Conservation (phyloP, 2,888 invertebrate species). For the Ariolimax columbianus region DNA sequence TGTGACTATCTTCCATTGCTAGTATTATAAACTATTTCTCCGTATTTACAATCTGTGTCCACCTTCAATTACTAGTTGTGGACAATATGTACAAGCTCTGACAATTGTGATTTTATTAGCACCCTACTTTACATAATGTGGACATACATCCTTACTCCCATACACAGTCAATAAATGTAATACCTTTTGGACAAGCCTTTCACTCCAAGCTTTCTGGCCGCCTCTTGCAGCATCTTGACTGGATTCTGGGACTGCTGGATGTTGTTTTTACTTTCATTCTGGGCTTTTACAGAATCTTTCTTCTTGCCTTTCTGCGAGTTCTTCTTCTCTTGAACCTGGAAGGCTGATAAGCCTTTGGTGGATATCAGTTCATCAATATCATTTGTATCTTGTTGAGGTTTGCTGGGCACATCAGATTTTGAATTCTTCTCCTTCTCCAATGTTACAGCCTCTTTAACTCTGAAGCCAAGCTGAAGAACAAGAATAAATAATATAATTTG, state of each 20-base stretch:
- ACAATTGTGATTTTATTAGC: too few relatives aligned
- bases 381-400: not conserved
- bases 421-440: not conserved
- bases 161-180: not conserved
- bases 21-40: too few relatives aligned
- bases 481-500: not conserved
- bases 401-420: not conserved
- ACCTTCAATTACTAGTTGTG: too few relatives aligned
- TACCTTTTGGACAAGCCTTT: constrained; percentile 79
- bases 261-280: constrained; percentile 19
- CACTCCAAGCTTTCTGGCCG: constrained; percentile 73
- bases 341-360: constrained; percentile 43
- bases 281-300: constrained; percentile 36
- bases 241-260: constrained; percentile 60
- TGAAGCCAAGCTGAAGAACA: constrained; percentile 19
- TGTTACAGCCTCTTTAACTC: not conserved
- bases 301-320: constrained; percentile 36
- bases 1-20: too few relatives aligned
- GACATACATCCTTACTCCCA: too few relatives aligned
- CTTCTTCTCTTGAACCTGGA: constrained; percentile 43
- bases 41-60: too few relatives aligned
- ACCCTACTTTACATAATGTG: too few relatives aligned
- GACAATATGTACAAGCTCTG: too few relatives aligned
- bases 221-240: constrained; percentile 71
- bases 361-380: constrained; percentile 23